Evolutionary conservation across 2,113 vertebrate species (phyloP).

Genomic region (Sprattus sprattus): DNA sequence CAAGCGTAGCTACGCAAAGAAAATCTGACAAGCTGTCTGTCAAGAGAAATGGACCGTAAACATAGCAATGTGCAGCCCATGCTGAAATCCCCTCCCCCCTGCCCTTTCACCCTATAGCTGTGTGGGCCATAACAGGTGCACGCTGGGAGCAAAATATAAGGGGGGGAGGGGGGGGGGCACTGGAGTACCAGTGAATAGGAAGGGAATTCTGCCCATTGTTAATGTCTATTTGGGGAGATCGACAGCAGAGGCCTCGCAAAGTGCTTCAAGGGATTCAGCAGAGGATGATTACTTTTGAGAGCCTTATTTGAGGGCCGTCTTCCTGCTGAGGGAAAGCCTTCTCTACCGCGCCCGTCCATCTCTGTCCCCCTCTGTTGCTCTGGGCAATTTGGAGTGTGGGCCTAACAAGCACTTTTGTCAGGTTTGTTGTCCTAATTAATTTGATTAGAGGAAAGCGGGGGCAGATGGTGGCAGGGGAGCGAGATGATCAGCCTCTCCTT

Average conservation of each 20-base stretch:
- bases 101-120: conserved; percentile 24
- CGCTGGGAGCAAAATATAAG: conserved; percentile 11
- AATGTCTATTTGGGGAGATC: not conserved
- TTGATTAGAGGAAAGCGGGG: conserved; percentile 48
- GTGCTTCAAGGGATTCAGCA: not conserved
- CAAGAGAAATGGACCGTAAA: conserved; percentile 47
- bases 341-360: not conserved
- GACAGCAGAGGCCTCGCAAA: not conserved
- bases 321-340: not conserved
- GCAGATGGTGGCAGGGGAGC: conserved; percentile 58
- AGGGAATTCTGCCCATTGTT: too few relatives aligned
- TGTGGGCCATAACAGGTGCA: not conserved
- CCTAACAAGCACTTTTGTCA: conserved; percentile 54
- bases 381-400: conserved; percentile 41
- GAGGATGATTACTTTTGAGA: too few relatives aligned
- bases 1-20: conserved; percentile 53
- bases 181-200: not conserved
- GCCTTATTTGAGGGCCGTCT: not conserved
- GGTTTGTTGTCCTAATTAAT: conserved; percentile 58
- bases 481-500: conserved; percentile 38
- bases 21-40: conserved; percentile 58
- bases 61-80: conserved; percentile 47
- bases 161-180: not conserved
- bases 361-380: conserved; percentile 13
- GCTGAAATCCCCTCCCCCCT: conserved; percentile 28